Base-by-base conservation (phyloP, 2,888 invertebrate species). In the Micoletzkya japonica region DNA sequence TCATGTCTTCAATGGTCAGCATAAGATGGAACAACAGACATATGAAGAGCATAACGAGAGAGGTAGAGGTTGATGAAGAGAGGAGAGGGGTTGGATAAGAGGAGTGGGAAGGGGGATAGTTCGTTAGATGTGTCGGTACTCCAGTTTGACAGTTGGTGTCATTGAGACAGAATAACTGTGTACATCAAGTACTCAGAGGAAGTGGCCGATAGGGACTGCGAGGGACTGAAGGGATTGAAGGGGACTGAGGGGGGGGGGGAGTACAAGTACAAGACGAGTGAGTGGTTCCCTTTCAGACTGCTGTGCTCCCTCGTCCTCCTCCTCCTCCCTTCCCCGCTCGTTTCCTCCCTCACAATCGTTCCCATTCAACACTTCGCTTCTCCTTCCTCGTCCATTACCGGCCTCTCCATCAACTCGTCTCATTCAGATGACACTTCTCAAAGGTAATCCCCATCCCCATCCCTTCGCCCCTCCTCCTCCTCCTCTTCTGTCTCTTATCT, bases 301-400 rank as follows among this genome's bases (percentile, higher is more conserved):
- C n/a, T 28, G 17, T 24, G 36, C 30, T 44, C 34, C 24, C 50
- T 63, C 1, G 7, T 63, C 39, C 32, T 24, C 30, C 50, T 63
- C 50, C 50, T 63, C 24, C 50, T 63, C 7, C 50, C 50, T 2
- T n/a, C 50, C 26, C 17, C 34, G 30, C 34, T 50, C 28, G 32
- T 63, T 37, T 50, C 32, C n/a, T n/a, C 63, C 20, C 63, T 49
- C 63, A 63, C 63, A 49, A 63, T 63, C 50, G 50, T 63, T 37
- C 63, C 32, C 37, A 32, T 14, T 44, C 20, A 10, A 44, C 44
- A 10, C 10, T 44, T 20, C 44, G 20, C 10, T 44, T 44, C 10
- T 44, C 10, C 44, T 20, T 10, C 20, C 44, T 63, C 17, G 28
- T 30, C 20, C 10, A n/a, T 50, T 2, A 2, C 60, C 28, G 24